Base-by-base conservation (phyloP, 2,113 vertebrate species). In the Lophius piscatorius region DNA sequence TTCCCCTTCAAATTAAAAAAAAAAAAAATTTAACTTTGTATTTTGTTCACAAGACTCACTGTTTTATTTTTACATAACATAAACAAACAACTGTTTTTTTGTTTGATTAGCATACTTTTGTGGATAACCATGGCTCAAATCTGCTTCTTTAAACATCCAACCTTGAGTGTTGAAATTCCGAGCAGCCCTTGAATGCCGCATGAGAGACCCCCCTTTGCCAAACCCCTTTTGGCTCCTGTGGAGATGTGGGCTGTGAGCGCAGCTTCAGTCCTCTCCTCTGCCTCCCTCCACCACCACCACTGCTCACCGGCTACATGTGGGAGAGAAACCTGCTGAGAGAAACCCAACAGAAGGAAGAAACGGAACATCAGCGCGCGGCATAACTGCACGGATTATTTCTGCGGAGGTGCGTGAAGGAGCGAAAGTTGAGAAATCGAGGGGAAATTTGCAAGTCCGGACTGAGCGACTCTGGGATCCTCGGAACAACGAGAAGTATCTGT, bases 251-350 rank as follows among this genome's bases (percentile, higher is more conserved):
- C 42, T 1, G 40, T 21, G 18, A 60, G 22, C 28, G 6, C 23
- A 51, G 28, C 13, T 23, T 4, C 12, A 1, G 17, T 29, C 42
- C 2, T 0, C 17, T 26, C 46, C n/a, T 6, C 26, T 9, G 26
- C 5, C 26, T 6, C 26, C 9, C 26, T 6, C 26, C 26, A 9
- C 5, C 26, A 28, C 26, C 42, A 29, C 16, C 23, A 33, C 58
- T 9, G 18, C 46, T 50, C 9, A 39, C 71, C 54, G 84, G 82
- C 48, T 79, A 24, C 82, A 71, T 82, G 81, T 76, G 87, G 51
- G 56, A 16, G 24, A 8, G 48, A 57, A n/a, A 42, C 34, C 33
- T 40, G 68, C 58, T 3, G 59, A 41, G 57, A 9, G 31, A 59
- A 54, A 17, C 40, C 13, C 24, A 9, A 38, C 21, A 9, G n/a